These are phyloP conservation scores for Orthonevra nobilis DNA, from an alignment of 2,888 invertebrate genomes.

Conservation along the genomic window DNA sequence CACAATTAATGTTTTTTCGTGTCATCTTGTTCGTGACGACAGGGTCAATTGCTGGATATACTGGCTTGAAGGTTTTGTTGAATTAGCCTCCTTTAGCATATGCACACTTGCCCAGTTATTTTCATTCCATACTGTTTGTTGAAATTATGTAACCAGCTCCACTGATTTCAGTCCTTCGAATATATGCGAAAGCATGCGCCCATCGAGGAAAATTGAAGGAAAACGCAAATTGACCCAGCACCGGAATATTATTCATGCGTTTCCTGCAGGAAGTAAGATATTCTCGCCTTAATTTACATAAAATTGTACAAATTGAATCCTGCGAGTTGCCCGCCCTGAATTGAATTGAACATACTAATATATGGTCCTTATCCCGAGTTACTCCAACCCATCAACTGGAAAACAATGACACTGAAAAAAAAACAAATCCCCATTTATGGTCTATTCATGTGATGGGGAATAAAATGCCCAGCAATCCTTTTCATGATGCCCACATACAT, in stretches of 20 bases:
- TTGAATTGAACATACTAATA: neutral
- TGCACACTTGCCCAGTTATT: no score
- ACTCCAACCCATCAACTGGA: no score
- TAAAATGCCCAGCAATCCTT: slow-evolving; percentile 42
- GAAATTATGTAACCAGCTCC: no score
- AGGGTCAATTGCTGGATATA: no score
- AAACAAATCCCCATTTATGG: slow-evolving; percentile 42
- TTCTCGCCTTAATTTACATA: slow-evolving; percentile 31
- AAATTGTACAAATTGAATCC: slow-evolving; percentile 43
- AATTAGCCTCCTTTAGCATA: no score
- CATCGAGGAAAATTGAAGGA: neutral
- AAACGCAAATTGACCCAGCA: slow-evolving; percentile 11
- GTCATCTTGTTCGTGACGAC: no score
- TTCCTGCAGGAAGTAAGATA: slow-evolving; percentile 11
- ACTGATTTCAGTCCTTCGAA: no score
- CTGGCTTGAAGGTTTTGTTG: no score
- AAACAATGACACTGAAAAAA: slow-evolving; percentile 15
- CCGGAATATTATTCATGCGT: slow-evolving; percentile 21
- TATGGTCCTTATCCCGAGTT: no score
- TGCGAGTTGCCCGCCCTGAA: neutral
- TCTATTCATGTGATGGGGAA: slow-evolving; percentile 9
- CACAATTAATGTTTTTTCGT: no score
- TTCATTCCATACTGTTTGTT: no score
- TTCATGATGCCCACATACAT: slow-evolving; percentile 21
- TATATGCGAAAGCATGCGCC: neutral